Conservation (phyloP, 2,113 vertebrate genomes). For the Fukomys damarensis region DNA sequence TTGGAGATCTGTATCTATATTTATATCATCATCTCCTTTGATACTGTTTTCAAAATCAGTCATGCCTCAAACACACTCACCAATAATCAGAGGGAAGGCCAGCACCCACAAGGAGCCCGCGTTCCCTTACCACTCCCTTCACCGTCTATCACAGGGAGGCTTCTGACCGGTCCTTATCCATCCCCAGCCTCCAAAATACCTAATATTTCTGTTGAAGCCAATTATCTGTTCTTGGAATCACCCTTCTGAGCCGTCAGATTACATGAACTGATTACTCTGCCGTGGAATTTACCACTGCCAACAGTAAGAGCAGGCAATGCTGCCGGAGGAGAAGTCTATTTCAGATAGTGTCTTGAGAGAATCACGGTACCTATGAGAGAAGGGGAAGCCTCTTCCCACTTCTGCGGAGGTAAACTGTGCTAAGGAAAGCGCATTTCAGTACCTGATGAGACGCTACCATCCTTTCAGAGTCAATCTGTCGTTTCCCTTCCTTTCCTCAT, state of each 20-base stretch:
- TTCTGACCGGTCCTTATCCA: not conserved
- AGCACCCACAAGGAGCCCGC: not conserved
- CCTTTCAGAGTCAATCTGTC: not conserved
- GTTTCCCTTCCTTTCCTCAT: not conserved
- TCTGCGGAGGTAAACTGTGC: not conserved
- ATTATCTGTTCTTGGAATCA: conserved; percentile 52
- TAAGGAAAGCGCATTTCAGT: not conserved
- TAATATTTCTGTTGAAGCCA: conserved; percentile 22
- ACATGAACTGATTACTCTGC: not conserved
- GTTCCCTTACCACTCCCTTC: conserved; percentile 6
- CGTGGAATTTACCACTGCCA: not conserved
- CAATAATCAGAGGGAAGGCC: not conserved
- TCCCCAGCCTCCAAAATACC: conserved; percentile 43
- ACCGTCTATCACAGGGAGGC: not conserved
- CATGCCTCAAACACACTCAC: not conserved
- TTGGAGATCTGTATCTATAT: too few species aligned
- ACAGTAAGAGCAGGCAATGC: not conserved
- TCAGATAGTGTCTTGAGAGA: not conserved
- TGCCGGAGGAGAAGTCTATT: not conserved
- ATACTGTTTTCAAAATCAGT: conserved; percentile 27
- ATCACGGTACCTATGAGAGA: not conserved
- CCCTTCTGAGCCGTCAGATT: conserved; percentile 13
- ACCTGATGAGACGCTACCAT: not conserved
- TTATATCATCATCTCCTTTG: not conserved
- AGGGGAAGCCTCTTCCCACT: not conserved